A percentile compares a stretch with the other conserved stretches of the same genome.
Evolutionary conservation across 1,140 invertebrate species (phyloP).

Genomic region (Pseudoatta argentina): DNA sequence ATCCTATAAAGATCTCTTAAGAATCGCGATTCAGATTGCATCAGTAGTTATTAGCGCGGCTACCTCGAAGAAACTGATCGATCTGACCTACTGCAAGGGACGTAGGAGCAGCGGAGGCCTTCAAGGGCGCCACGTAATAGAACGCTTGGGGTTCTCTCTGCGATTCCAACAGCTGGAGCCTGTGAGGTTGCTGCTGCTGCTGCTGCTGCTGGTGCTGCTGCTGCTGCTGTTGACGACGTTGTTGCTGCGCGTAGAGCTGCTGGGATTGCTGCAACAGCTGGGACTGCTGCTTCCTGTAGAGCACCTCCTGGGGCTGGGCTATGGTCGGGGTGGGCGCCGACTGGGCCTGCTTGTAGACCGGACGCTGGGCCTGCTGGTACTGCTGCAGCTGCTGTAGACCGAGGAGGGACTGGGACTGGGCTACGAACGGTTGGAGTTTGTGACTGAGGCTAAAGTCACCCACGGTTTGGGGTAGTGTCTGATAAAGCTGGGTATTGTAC

Average conservation of each 20-base stretch:
- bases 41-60: slow-evolving; percentile 63
- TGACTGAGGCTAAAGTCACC: slow-evolving; percentile 91
- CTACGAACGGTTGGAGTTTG: slow-evolving; percentile 91
- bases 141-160: slow-evolving; percentile 87
- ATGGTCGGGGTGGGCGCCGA: slow-evolving; percentile 74
- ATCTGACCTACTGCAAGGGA: slow-evolving; percentile 89
- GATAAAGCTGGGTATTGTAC: slow-evolving; percentile 93
- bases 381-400: slow-evolving; percentile 78
- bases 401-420: slow-evolving; percentile 86
- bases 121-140: slow-evolving; percentile 88
- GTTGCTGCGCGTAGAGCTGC: slow-evolving; percentile 91
- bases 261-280: slow-evolving; percentile 90
- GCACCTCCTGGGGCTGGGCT: slow-evolving; percentile 88
- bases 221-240: slow-evolving; percentile 88
- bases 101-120: slow-evolving; percentile 67
- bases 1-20: slow-evolving; percentile 15
- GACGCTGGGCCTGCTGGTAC: slow-evolving; percentile 63
- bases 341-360: slow-evolving; percentile 82
- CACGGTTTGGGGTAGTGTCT: slow-evolving; percentile 90
- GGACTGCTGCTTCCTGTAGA: slow-evolving; percentile 91
- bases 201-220: slow-evolving; percentile 88
- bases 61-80: slow-evolving; percentile 92
- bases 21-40: slow-evolving; percentile 1
- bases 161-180: slow-evolving; percentile 83
- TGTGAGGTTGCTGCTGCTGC: slow-evolving; percentile 87